These are phyloP conservation scores for Neocrepidodera transversa DNA, from an alignment of 2,888 invertebrate genomes.

Conservation along the genomic window DNA sequence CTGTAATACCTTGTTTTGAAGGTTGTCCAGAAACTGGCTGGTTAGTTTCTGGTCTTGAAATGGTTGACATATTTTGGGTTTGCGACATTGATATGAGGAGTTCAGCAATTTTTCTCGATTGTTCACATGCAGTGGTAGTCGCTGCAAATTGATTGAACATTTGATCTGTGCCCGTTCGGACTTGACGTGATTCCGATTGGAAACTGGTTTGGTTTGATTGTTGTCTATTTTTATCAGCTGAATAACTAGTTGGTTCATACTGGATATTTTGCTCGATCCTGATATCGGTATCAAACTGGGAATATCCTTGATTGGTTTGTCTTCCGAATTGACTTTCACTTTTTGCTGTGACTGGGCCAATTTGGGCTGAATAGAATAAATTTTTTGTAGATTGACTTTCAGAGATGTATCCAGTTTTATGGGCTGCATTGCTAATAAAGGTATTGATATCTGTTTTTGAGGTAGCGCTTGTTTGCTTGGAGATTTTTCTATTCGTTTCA, in stretches of 20 bases:
- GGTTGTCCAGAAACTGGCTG: neutral
- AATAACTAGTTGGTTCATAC: constrained; percentile 10
- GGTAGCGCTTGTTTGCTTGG: constrained; percentile 2
- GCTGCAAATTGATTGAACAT: neutral
- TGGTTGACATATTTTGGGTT: neutral
- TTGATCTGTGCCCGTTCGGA: constrained; percentile 11
- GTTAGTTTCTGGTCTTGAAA: neutral
- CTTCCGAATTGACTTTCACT: constrained; percentile 4
- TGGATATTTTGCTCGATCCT: constrained; percentile 7
- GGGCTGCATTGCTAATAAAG: neutral
- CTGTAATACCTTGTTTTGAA: neutral
- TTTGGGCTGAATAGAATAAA: constrained; percentile 3
- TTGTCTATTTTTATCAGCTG: constrained; percentile 25
- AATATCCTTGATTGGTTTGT: neutral
- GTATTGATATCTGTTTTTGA: neutral
- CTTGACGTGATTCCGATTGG: constrained; percentile 1
- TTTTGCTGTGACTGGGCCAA: neutral
- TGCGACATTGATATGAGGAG: constrained; percentile 24
- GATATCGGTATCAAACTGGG: constrained; percentile 3
- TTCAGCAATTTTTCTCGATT: constrained; percentile 18
- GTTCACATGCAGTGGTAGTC: constrained; percentile 5
- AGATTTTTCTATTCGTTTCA: constrained; percentile 9
- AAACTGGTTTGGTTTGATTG: constrained; percentile 8
- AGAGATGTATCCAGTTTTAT: neutral
- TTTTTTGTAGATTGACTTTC: neutral